A percentile compares a stretch with the other conserved stretches of the same genome.
Evolutionary conservation across 2,113 vertebrate species (phyloP).

Genomic region (Morone saxatilis): DNA sequence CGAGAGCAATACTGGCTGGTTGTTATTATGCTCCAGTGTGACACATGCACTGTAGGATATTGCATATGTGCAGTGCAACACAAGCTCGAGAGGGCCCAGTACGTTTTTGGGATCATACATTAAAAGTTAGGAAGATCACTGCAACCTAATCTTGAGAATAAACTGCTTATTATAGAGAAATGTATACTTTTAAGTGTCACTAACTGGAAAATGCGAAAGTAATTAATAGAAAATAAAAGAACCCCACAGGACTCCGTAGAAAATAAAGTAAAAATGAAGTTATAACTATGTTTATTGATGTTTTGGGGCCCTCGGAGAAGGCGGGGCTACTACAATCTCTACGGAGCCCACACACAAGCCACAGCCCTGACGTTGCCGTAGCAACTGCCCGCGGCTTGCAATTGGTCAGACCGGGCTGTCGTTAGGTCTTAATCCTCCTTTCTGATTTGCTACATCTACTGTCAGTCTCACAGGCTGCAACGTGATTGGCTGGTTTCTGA

Average conservation of each 20-base stretch:
- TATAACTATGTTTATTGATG: background rate
- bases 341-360: constrained; percentile 47
- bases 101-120: too few species aligned
- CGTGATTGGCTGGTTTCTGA: constrained; percentile 41
- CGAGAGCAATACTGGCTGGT: too few species aligned
- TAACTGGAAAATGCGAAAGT: too few species aligned
- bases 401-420: constrained; percentile 45
- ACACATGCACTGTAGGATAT: too few species aligned
- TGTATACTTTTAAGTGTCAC: too few species aligned
- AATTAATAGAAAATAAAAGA: too few species aligned
- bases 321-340: constrained; percentile 2
- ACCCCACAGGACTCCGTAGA: background rate
- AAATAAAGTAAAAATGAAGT: background rate
- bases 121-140: too few species aligned
- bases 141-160: too few species aligned
- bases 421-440: background rate
- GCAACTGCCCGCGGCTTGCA: constrained; percentile 48
- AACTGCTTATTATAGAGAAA: too few species aligned
- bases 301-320: background rate
- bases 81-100: too few species aligned
- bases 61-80: too few species aligned
- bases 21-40: too few species aligned
- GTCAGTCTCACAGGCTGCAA: background rate
- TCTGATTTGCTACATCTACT: constrained; percentile 26
- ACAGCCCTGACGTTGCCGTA: constrained; percentile 60